These are phyloP conservation scores for Pipistrellus kuhlii DNA, from an alignment of 2,797 vertebrate species.

Conservation along the genomic window DNA sequence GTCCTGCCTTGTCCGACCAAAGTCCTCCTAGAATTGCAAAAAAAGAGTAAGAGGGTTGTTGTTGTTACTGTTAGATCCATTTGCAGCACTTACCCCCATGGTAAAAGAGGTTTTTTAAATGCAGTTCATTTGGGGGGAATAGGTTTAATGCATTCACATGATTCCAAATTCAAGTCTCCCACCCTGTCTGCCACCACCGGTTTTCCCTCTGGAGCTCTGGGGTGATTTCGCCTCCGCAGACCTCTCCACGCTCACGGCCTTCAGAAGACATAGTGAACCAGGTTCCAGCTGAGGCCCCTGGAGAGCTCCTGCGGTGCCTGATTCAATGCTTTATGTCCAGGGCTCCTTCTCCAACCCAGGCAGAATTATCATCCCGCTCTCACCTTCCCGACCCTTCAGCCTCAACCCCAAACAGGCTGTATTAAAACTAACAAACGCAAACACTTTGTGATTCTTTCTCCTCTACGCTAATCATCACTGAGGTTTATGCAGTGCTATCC, in stretches of 20 bases:
- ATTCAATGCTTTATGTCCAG: not conserved
- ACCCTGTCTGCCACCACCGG: not conserved
- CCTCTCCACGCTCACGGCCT: no score
- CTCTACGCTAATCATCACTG: not conserved
- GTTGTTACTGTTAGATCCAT: not conserved
- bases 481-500: not conserved
- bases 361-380: not conserved
- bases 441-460: not conserved
- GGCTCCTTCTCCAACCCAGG: not conserved
- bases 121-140: not conserved
- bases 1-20: not conserved
- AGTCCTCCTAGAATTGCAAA: not conserved
- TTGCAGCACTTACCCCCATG: not conserved
- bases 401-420: not conserved
- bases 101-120: not conserved
- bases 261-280: not conserved
- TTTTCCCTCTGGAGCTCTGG: not conserved
- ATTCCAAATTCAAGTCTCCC: slow-evolving; percentile 5
- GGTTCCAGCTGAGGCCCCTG: not conserved
- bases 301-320: no score
- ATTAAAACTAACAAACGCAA: not conserved
- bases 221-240: no score
- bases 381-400: not conserved
- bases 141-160: not conserved
- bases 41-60: not conserved